These are phyloP conservation scores for Dugesia japonica DNA, from an alignment of 2,888 invertebrate species.

Conservation along the genomic window DNA sequence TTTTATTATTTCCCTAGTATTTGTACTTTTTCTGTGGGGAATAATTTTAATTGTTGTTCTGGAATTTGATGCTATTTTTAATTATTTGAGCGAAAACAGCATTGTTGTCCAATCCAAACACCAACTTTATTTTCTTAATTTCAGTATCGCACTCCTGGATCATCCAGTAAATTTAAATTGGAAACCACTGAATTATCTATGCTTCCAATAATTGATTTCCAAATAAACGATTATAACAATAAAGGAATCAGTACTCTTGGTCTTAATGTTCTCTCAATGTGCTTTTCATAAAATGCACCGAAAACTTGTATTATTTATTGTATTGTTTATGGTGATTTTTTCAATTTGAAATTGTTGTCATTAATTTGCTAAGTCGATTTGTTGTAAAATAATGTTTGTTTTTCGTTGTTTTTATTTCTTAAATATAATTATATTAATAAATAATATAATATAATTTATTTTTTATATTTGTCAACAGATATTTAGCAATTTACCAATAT, in stretches of 20 bases:
- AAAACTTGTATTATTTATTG: conserved; percentile 13
- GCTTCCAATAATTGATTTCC: conserved; percentile 15
- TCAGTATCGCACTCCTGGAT: not conserved
- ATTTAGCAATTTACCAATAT: too few species aligned
- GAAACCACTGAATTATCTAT: not conserved
- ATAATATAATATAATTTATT: too few species aligned
- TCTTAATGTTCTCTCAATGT: conserved; percentile 15
- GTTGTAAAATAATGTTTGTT: conserved; percentile 13
- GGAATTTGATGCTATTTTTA: not conserved
- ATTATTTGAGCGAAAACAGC: too few species aligned
- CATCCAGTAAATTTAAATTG: conserved; percentile 8
- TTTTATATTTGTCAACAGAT: too few species aligned
- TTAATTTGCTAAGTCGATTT: not conserved
- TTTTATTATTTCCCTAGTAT: not conserved
- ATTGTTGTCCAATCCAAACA: not conserved
- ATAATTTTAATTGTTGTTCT: not conserved
- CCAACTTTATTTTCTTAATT: not conserved
- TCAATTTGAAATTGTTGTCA: not conserved
- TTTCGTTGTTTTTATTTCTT: not conserved
- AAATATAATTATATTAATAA: too few species aligned
- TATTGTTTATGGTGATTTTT: conserved; percentile 3
- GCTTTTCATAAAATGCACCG: not conserved
- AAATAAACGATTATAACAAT: conserved; percentile 10
- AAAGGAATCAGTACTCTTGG: conserved; percentile 15
- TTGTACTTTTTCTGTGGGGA: too few species aligned